Percentiles rank a stretch among this genome's conserved stretches.
Conservation (phyloP, 2,113 vertebrate genomes). For the Platichthys flesus region DNA sequence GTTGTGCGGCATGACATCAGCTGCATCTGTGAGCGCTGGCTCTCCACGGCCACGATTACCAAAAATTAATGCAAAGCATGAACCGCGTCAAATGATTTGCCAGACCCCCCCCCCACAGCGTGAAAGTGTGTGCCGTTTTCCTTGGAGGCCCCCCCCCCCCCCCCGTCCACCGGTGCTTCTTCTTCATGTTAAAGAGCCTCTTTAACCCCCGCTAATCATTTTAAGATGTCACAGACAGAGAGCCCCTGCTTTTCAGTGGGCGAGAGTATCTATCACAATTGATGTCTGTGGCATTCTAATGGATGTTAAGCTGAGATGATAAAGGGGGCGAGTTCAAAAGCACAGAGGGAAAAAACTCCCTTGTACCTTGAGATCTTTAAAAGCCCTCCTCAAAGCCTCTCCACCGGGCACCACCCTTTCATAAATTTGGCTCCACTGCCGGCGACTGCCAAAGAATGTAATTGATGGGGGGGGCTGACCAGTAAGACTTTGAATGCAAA, state of each 20-base stretch:
- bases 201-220: conserved; percentile 71
- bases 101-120: conserved; percentile 61
- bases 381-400: conserved; percentile 66
- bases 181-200: conserved; percentile 58
- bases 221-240: conserved; percentile 69
- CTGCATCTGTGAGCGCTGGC: conserved; percentile 52
- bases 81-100: conserved; percentile 48
- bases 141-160: conserved; percentile 32
- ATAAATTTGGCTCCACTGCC: conserved; percentile 70
- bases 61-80: conserved; percentile 67
- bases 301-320: conserved; percentile 68
- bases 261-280: conserved; percentile 59
- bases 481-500: conserved; percentile 74
- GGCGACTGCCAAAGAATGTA: conserved; percentile 72
- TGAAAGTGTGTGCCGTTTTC: conserved; percentile 61
- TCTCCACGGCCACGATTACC: conserved; percentile 51
- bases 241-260: conserved; percentile 35
- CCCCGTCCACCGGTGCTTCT: not conserved
- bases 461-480: conserved; percentile 70
- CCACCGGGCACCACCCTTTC: conserved; percentile 71
- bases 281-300: conserved; percentile 66
- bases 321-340: conserved; percentile 67
- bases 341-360: conserved; percentile 29
- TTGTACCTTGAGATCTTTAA: conserved; percentile 66
- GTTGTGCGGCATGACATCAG: conserved; percentile 67